Base-by-base conservation (phyloP, 2,888 invertebrate species). In the Vanessa cardui region DNA sequence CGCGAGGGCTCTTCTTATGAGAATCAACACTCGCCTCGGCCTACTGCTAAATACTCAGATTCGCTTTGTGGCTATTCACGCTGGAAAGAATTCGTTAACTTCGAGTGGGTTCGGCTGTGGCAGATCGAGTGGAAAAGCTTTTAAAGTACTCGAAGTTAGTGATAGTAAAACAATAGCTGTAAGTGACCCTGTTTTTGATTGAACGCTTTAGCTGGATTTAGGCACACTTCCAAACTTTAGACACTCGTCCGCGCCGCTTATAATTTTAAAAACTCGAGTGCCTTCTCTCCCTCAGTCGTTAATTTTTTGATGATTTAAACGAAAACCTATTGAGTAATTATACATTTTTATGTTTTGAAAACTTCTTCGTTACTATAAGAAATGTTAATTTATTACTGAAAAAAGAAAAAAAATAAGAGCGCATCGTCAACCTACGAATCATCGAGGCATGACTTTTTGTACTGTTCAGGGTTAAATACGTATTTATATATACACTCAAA, bases 21-120 rank as follows among this genome's bases (percentile, higher is more conserved):
- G 80, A 74, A 80, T 77, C 79, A 81, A 83, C 81, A 83, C 78
- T 78, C 71, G 64, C 69, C 74, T 62, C 68, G 50, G 68, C 69
- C 72, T 74, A 70, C 76, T 77, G 68, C 73, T 72, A 74, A 74
- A 74, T 71, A 75, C 69, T 69, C 18, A 60, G 64, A 68, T 66
- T 61, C 62, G 62, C 69, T 69, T 72, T 70, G 67, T 65, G 65
- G 62, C 47, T 70, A 67, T 67, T 60, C 68, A 46, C 45, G 61
- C 66, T 66, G 68, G 21, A 58, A 61, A 72, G 60, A 67, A 70
- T 72, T 70, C 56, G 66, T 72, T 69, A 69, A 45, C 65, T 59
- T 66, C 60, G 45, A 69, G 63, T 44, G 56, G 62, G 39, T 56
- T 26, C 31, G 62, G 58, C 45, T 58, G 26, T 50, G 64, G 61